Base-by-base conservation (phyloP, 2,113 vertebrate species). In the Etia nguti region DNA sequence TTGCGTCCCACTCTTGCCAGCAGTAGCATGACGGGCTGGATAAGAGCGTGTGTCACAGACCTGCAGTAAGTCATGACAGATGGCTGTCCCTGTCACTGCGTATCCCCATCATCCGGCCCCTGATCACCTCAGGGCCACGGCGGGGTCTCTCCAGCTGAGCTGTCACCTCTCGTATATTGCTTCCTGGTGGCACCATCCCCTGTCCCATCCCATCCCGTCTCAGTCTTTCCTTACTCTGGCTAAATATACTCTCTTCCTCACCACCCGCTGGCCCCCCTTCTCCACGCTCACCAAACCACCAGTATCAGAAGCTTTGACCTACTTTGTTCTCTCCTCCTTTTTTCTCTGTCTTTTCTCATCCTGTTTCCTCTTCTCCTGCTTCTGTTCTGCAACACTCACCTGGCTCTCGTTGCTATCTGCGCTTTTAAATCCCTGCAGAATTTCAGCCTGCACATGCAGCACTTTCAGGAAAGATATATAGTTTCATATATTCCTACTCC, bases 261-360 rank as follows among this genome's bases (percentile, higher is more conserved):
- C 60, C 85, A 31, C 80, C 73, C 60, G 13, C 85, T 79, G 54
- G 1, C 79, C 43, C 48, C 26, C 4, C 22, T 46, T 18, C 29
- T n/a, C n/a, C 15, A 6, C 87, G 22, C 77, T 57, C 83, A 54
- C 70, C 16, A 20, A 85, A 38, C 81, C 77, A 15, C 73, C 88
- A 73, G 83, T 36, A 81, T 90, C 89, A 57, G 77, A 65, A 52
- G 92, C 93, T 90, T 68, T 95, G 92, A 93, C 93, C 93, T 92
- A 93, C 92, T 93, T 92, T 36, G 7, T 84, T 82, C 38, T 48
- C 73, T 77, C 77, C 59, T 79, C 62, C 22, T 75, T 48, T 75
- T 73, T 65, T 38, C 31, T 34, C 5, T 7, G 43, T 34, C 48
- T 70, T 26, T 41, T 79, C 52, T 68, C 41, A 34, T 38, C 34